These are phyloP conservation scores for Zoanthus gigantus DNA, from an alignment of 92 coral and sea anemone genomes.

Conservation along the genomic window DNA sequence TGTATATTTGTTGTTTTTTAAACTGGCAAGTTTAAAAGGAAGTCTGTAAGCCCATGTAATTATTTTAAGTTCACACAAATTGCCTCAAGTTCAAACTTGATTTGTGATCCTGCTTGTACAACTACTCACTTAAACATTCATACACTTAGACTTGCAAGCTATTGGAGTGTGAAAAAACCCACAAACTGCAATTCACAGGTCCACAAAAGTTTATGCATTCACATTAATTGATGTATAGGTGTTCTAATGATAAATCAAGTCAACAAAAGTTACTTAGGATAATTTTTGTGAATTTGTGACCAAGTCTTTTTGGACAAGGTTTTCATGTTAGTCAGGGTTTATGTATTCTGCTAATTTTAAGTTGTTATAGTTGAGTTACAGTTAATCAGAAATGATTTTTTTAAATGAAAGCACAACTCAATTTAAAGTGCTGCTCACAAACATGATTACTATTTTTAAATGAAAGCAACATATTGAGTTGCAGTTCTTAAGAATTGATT, in stretches of 20 bases:
- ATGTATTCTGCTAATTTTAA: neutral
- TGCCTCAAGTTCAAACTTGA: conserved; percentile 23
- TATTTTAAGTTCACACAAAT: neutral
- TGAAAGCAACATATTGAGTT: neutral
- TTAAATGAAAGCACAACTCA: neutral
- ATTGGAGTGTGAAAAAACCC: neutral
- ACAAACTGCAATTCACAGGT: neutral
- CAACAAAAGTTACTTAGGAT: neutral
- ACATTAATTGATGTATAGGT: conserved; percentile 4
- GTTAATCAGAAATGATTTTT: neutral
- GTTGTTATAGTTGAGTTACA: neutral
- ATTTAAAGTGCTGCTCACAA: neutral
- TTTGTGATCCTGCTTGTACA: conserved; percentile 26
- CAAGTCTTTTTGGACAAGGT: conserved; percentile 2
- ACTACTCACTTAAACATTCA: conserved; percentile 20
- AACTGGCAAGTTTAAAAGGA: conserved; percentile 1
- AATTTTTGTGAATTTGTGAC: neutral
- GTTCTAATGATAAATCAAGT: conserved; percentile 4
- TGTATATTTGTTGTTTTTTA: conserved; percentile 2
- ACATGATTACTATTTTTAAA: neutral
- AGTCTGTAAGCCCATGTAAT: neutral
- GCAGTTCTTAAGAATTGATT: neutral
- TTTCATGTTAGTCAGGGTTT: conserved; percentile 1
- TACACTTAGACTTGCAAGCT: conserved; percentile 6
- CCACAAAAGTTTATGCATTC: conserved; percentile 12